Conservation (phyloP, 2,113 vertebrate species). For the Erythrolamprus reginae region DNA sequence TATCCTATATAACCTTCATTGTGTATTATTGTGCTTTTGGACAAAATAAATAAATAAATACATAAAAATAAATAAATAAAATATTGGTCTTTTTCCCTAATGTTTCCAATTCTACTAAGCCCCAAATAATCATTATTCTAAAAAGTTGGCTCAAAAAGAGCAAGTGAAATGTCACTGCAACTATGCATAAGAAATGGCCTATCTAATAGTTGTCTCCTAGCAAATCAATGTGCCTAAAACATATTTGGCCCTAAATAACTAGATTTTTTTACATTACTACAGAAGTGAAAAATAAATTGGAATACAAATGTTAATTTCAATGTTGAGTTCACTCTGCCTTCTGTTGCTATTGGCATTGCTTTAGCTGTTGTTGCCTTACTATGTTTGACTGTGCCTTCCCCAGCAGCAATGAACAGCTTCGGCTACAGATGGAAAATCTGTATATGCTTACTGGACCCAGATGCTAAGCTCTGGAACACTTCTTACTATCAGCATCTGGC, state of each 20-base stretch:
- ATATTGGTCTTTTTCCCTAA: neutral
- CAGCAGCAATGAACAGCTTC: conserved; percentile 63
- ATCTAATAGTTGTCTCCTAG: neutral
- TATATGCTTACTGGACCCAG: conserved; percentile 59
- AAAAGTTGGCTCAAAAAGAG: neutral
- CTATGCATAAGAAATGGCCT: neutral
- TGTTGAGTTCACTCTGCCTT: conserved; percentile 49
- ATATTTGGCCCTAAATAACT: conserved; percentile 32
- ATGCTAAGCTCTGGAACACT: conserved; percentile 52
- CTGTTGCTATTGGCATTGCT: conserved; percentile 51
- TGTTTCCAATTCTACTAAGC: neutral
- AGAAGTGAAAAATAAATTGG: conserved; percentile 57
- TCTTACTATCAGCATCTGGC: conserved; percentile 60
- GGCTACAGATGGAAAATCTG: conserved; percentile 60
- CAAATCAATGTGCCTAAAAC: conserved; percentile 19
- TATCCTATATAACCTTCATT: too few relatives aligned
- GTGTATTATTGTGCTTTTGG: too few relatives aligned
- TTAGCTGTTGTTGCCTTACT: conserved; percentile 52
- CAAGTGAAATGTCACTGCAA: neutral
- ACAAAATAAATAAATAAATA: too few relatives aligned
- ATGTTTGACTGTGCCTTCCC: conserved; percentile 45
- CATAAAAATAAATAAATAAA: too few relatives aligned
- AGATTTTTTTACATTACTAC: conserved; percentile 48
- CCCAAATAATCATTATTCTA: neutral
- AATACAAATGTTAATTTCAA: conserved; percentile 50